Conservation (phyloP, 2,797 vertebrate species). For the Helostoma temminkii region DNA sequence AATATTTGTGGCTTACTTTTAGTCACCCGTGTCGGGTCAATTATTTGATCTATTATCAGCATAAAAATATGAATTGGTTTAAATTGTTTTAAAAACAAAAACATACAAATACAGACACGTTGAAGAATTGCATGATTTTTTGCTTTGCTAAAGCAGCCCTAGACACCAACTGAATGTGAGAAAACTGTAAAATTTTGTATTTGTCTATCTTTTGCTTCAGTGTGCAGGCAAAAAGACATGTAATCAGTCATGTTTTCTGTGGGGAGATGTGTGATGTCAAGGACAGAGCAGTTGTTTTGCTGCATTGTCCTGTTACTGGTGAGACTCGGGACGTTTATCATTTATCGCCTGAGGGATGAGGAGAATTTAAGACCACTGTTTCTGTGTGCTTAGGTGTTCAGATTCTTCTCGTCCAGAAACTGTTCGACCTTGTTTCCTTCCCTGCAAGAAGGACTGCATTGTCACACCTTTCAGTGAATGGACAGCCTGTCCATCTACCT, state of each 20-base stretch:
- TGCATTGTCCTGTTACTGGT: constrained; percentile 43
- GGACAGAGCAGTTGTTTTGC: constrained; percentile 63
- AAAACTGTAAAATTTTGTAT: constrained; percentile 51
- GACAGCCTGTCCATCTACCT: constrained; percentile 89
- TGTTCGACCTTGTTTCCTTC: constrained; percentile 85
- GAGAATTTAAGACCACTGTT: constrained; percentile 51
- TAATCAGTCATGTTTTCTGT: constrained; percentile 67
- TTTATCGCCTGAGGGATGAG: constrained; percentile 36
- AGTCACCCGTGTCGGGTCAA: neutral
- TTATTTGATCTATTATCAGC: too few species aligned
- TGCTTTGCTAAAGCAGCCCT: constrained; percentile 12
- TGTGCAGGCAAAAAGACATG: constrained; percentile 11
- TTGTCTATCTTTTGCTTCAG: constrained; percentile 37
- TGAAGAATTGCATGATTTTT: neutral
- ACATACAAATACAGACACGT: constrained; percentile 3
- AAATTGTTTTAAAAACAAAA: constrained; percentile 26
- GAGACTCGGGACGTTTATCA: constrained; percentile 53
- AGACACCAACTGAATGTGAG: constrained; percentile 35
- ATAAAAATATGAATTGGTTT: constrained; percentile 14
- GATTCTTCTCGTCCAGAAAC: constrained; percentile 89
- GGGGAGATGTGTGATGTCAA: constrained; percentile 67
- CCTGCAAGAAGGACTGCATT: constrained; percentile 91
- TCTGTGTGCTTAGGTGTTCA: constrained; percentile 86
- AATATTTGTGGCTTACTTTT: constrained; percentile 19
- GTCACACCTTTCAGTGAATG: constrained; percentile 97